phyloP scores from a whole-genome alignment of 2,888 invertebrate genomes.

The Plemyria rubiginata region DNA sequence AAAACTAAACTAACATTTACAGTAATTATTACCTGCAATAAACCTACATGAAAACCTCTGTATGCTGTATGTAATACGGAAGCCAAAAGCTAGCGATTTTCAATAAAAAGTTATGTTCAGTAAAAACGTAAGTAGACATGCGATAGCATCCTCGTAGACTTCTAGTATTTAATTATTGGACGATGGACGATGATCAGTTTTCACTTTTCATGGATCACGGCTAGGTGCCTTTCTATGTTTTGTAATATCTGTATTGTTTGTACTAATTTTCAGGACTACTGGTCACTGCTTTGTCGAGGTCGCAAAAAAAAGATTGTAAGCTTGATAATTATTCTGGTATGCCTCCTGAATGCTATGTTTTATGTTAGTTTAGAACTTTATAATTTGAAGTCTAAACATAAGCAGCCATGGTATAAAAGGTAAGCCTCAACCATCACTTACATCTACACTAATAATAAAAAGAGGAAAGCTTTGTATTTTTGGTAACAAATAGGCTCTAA shows the following conservation, averaged over 20 bases:
- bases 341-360: conserved; percentile 73
- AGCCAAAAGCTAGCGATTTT: background rate
- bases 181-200: no score
- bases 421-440: conserved; percentile 39
- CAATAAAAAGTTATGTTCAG: conserved; percentile 21
- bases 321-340: conserved; percentile 62
- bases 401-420: conserved; percentile 70
- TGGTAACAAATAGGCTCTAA: no score
- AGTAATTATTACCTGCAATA: no score
- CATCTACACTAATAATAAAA: no score
- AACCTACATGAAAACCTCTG: no score
- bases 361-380: conserved; percentile 74
- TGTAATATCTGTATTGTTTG: background rate
- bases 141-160: background rate
- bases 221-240: background rate
- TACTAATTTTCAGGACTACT: conserved; percentile 63
- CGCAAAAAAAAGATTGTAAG: conserved; percentile 72
- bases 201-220: background rate
- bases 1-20: no score
- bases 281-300: conserved; percentile 70
- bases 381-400: conserved; percentile 62
- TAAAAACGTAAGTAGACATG: conserved; percentile 43
- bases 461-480: no score
- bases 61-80: no score
- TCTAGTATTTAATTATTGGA: no score